Evolutionary conservation across 1,140 invertebrate genomes (phyloP), one percentile per base, ranked within the genome.

Genomic region (Drosophila bipectinata): DNA sequence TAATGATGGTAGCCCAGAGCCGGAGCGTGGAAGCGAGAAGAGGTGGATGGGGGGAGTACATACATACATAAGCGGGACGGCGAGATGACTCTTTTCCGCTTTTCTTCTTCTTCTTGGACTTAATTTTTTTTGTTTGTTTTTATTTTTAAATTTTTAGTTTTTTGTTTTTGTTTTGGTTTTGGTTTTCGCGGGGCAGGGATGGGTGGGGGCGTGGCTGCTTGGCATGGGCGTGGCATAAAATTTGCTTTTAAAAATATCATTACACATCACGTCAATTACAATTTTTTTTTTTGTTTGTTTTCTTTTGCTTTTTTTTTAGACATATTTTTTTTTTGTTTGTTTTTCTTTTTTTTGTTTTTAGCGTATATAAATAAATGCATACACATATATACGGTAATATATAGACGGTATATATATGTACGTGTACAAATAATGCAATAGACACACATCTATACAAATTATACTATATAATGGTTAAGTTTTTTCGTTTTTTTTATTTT

Each of bases 211-310:
- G 45, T 49, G 61, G 41, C 44, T 49, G 66, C 66, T 66, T 66
- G 67, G 55, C 32, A 55, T 58, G 57, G 78, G 57, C 68, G 75
- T 81, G 71, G 79, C 83, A 88, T 88, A 88, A 88, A 88, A 89
- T 88, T 88, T 88, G 83, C 79, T 87, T 88, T 88, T 89, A 88
- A 88, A 88, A 88, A 88, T 88, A 88, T 84, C 80, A 84, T 88
- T 88, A 88, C 83, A 88, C 84, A 88, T 88, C 83, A 88, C 83
- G 83, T 83, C 83, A 88, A 88, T 88, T 88, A 88, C 83, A 85
- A 71, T 88, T 85, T 79, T 63, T 69, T 82, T 82, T 56, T 75
- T 79, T 24, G 34, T 52, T 53, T 79, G 18, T 34, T 53, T 53
- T 34, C 47, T 32, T 71, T 67, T 79, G 71, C 55, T 18, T 49